phyloP scores from a whole-genome alignment of 1,140 invertebrate species.

The Gonatopus flavifemur region DNA sequence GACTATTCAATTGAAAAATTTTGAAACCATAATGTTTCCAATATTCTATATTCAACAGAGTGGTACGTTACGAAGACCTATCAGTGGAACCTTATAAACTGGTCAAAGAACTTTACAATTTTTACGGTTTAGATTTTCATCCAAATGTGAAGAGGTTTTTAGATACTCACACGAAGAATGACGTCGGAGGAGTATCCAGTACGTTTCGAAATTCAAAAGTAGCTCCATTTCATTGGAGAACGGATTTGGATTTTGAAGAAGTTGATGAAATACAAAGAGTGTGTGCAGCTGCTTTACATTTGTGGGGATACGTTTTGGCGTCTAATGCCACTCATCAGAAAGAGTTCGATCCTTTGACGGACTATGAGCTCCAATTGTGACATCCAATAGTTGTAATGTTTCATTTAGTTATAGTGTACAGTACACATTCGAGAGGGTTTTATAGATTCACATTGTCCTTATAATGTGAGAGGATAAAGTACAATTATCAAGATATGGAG shows the following conservation, averaged over 20 bases:
- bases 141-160: constrained; percentile 71
- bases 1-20: neutral
- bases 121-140: constrained; percentile 75
- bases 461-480: neutral
- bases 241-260: constrained; percentile 70
- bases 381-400: constrained; percentile 3
- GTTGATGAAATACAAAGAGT: constrained; percentile 66
- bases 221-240: constrained; percentile 83
- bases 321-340: constrained; percentile 59
- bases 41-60: constrained; percentile 55
- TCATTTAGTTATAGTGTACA: constrained; percentile 24
- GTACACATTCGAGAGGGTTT: constrained; percentile 18
- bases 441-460: constrained; percentile 2
- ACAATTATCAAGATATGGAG: constrained; percentile 6
- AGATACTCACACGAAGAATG: constrained; percentile 76
- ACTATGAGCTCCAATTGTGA: constrained; percentile 45
- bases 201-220: constrained; percentile 80
- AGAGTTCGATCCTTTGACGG: constrained; percentile 61
- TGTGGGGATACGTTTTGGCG: constrained; percentile 77
- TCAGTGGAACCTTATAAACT: constrained; percentile 73
- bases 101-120: constrained; percentile 73
- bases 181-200: constrained; percentile 79
- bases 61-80: constrained; percentile 82
- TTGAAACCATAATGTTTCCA: neutral
- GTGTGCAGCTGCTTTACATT: constrained; percentile 73